phyloP scores from a whole-genome alignment of 2,797 vertebrate genomes.

The Cottoperca gobio region DNA sequence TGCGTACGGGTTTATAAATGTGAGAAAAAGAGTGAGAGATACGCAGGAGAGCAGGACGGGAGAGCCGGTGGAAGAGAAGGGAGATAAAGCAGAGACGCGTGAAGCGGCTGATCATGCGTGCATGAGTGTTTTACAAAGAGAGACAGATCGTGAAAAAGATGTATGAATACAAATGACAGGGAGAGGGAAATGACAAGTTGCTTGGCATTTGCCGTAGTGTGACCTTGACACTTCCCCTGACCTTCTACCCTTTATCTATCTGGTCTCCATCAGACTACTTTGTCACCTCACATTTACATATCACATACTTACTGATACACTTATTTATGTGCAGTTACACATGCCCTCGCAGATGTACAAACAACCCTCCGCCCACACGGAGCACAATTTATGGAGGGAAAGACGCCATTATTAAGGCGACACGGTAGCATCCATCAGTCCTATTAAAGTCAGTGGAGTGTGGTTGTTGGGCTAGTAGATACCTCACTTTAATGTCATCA shows the following conservation, averaged over 20 bases:
- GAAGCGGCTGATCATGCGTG: slow-evolving; percentile 31
- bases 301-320: slow-evolving; percentile 20
- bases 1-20: slow-evolving; percentile 1
- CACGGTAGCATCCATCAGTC: slow-evolving; percentile 36
- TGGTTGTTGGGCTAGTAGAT: slow-evolving; percentile 42
- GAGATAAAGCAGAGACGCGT: slow-evolving; percentile 42
- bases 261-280: slow-evolving; percentile 40
- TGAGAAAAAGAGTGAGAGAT: slow-evolving; percentile 50
- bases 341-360: slow-evolving; percentile 2
- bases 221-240: slow-evolving; percentile 53
- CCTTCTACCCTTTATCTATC: slow-evolving; percentile 40
- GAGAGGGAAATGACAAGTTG: slow-evolving; percentile 20
- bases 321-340: slow-evolving; percentile 3
- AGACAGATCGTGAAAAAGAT: slow-evolving; percentile 20
- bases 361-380: not conserved
- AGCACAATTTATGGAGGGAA: slow-evolving; percentile 36
- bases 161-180: slow-evolving; percentile 23
- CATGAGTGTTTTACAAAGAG: slow-evolving; percentile 58
- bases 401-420: slow-evolving; percentile 45
- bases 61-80: slow-evolving; percentile 1
- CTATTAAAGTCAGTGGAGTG: slow-evolving; percentile 23
- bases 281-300: slow-evolving; percentile 43
- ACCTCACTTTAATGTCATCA: slow-evolving; percentile 56
- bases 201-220: slow-evolving; percentile 23
- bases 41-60: slow-evolving; percentile 27